A percentile compares a stretch with the other conserved stretches of the same genome.
phyloP scores from a whole-genome alignment of 2,113 vertebrate species.

The Boulengeromyrus knoepffleri region DNA sequence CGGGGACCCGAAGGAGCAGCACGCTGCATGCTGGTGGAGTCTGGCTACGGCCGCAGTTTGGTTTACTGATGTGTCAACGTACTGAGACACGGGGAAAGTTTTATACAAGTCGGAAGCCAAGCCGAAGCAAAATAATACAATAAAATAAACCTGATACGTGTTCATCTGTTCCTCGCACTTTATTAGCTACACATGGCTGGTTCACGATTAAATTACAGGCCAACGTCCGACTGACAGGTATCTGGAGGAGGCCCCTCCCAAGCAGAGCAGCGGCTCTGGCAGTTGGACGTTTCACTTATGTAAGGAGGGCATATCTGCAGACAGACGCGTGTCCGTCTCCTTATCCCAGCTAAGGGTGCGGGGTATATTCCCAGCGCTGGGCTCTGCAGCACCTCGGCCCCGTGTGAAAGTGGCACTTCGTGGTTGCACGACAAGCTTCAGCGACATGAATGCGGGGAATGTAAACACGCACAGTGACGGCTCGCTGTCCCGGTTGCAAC shows the following conservation, averaged over 20 bases:
- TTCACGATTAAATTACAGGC: not conserved
- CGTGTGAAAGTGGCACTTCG: not conserved
- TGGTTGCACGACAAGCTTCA: not conserved
- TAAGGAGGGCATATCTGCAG: constrained; percentile 8
- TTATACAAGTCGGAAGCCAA: not conserved
- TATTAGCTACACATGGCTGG: not conserved
- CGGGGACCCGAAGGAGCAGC: not conserved
- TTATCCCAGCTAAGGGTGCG: constrained; percentile 32
- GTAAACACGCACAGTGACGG: not conserved
- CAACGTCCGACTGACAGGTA: not conserved
- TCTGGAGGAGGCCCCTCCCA: not conserved
- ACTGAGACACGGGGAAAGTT: not conserved
- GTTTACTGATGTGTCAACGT: not conserved
- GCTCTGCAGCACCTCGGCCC: not conserved
- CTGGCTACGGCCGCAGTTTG: not conserved
- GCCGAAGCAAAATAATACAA: not conserved
- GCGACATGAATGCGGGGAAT: not conserved
- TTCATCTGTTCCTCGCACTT: not conserved
- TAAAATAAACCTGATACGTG: not conserved
- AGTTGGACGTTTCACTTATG: constrained; percentile 6
- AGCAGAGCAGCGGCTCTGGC: not conserved
- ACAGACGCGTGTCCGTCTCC: not conserved
- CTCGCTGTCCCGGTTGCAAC: not conserved
- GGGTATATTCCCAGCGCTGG: not conserved
- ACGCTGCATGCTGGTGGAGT: not conserved